Percentiles rank a stretch among this genome's conserved stretches.
phyloP scores from a whole-genome alignment of 2,113 vertebrate species.

The Mustela nigripes region DNA sequence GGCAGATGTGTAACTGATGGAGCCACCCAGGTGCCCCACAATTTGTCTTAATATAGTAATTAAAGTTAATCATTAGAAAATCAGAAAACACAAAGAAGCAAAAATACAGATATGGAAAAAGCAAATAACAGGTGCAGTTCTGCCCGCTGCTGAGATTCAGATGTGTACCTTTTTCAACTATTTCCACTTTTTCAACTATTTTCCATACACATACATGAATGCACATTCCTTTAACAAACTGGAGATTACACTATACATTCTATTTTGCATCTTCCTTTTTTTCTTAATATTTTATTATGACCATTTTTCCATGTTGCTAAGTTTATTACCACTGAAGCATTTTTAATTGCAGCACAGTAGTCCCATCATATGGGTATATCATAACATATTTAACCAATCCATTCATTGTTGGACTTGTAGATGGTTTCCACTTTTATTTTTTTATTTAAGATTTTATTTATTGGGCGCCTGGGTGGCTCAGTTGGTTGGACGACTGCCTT shows the following conservation, averaged over 20 bases:
- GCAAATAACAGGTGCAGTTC: background rate
- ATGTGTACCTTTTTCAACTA: background rate
- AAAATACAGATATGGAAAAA: background rate
- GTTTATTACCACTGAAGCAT: background rate
- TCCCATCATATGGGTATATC: background rate
- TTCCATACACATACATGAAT: background rate
- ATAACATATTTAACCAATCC: background rate
- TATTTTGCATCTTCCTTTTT: background rate
- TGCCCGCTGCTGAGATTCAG: background rate
- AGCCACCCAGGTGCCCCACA: background rate
- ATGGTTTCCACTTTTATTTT: background rate
- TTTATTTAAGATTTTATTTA: background rate
- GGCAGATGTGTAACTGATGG: background rate
- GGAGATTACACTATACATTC: background rate
- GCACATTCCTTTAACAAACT: background rate
- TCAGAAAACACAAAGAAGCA: constrained; percentile 7
- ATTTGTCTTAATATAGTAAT: background rate
- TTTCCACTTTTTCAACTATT: background rate
- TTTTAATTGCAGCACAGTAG: background rate
- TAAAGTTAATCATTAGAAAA: constrained; percentile 19
- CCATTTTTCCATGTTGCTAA: background rate
- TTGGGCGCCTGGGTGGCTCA: background rate
- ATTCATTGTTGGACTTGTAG: background rate
- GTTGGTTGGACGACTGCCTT: too few relatives aligned
- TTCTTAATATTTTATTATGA: constrained; percentile 17